Evolutionary conservation across 1,140 invertebrate species (phyloP), one percentile per base, ranked within the genome.

Genomic region (Phymastichus coffea): DNA sequence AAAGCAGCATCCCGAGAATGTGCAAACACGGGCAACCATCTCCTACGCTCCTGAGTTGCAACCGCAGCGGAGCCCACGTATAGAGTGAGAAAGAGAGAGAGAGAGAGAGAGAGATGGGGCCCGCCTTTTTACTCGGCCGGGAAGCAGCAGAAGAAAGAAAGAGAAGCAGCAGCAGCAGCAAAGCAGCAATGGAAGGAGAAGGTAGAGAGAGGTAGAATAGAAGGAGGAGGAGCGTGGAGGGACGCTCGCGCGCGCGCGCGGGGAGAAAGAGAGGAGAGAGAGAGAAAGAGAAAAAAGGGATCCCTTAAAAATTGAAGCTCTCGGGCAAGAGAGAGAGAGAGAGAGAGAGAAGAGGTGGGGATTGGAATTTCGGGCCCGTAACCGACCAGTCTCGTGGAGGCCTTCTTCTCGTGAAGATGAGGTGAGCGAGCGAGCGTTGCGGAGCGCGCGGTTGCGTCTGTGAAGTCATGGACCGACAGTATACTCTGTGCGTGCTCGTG

Each of bases 281-380:
- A 71, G 70, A 72, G 71, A 68, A 61, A 57, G 66, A 65, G 73
- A 75, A 76, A 72, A 70, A 72, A 66, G 69, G 68, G 71, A 76
- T 75, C 74, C 73, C 73, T 78, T 77, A 77, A 78, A 79, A 79
- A 78, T 79, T 75, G 70, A 74, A 67, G 28, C 28, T 33, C 28
- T 33, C 28, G 28, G 6, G n/a, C n/a, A n/a, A 49, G 51, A 51
- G 56, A 56, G 64, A 57, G 56, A 60, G 53, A 57, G 51, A 23
- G 35, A 41, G 14, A 38, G 33, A 41, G 20, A 8, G 38, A 44
- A 30, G 59, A 77, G 71, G 76, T 78, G 75, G 78, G 78, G 77
- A 76, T 77, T 55, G 76, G 76, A 80, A 78, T 80, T 80, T 79
- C 72, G 77, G 76, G 70, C 70, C 70, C 72, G 70, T 71, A 68